Evolutionary conservation across 2,797 vertebrate genomes (phyloP).

Genomic region (Ceyx erithaca): DNA sequence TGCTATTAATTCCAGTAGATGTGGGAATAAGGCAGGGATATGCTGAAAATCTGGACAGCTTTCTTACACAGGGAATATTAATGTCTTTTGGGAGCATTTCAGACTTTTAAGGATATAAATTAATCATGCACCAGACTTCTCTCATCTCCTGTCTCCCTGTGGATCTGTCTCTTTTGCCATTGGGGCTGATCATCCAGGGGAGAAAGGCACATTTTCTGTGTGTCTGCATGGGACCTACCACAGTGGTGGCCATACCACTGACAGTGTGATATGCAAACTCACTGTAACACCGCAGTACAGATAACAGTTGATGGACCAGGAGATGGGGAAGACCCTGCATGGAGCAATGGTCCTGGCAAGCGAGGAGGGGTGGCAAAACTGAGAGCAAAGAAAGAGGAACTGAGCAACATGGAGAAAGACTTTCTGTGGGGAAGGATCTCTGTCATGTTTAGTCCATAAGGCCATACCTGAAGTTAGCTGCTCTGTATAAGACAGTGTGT

Average conservation of each 20-base stretch:
- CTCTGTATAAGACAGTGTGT: neutral
- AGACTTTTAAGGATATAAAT: slow-evolving; percentile 39
- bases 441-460: neutral
- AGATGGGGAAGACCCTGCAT: fast-evolving
- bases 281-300: neutral
- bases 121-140: slow-evolving; percentile 43
- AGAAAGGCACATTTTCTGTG: neutral
- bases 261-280: neutral
- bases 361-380: neutral
- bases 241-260: neutral
- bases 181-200: neutral
- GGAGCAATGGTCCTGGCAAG: neutral
- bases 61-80: slow-evolving; percentile 1
- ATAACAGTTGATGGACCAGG: neutral
- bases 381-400: neutral
- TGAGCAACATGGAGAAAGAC: neutral
- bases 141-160: slow-evolving; percentile 29
- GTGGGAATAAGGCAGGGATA: slow-evolving; percentile 1
- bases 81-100: slow-evolving; percentile 36
- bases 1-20: slow-evolving; percentile 37
- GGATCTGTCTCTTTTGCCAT: neutral
- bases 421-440: neutral
- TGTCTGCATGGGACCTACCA: neutral
- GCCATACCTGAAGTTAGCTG: neutral
- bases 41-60: slow-evolving; percentile 34